Base-by-base conservation (phyloP, 2,888 invertebrate genomes). In the Leucoptera coffeella region DNA sequence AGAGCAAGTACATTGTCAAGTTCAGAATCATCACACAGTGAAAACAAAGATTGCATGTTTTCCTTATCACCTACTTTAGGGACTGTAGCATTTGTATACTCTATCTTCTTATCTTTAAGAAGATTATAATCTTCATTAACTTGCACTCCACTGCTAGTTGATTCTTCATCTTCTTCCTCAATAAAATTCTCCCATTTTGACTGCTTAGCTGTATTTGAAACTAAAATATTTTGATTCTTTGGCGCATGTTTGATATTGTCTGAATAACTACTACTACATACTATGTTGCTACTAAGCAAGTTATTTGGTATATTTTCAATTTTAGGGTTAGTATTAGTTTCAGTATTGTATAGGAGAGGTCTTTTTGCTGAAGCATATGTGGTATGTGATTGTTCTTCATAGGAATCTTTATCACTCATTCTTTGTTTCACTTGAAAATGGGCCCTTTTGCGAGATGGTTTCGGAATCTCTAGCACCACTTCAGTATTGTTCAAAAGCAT, bases 21-120 rank as follows among this genome's bases (percentile, higher is more conserved):
- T 27, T 64, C 54, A 33, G 27, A 34, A 25, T 65, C 60, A 40
- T 59, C 47, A 41, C 45, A 49, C 15, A 52, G 35, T 23, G 50
- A 42, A 40, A 62, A 62, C 27, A 55, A 30, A 12, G n/a, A n/a
- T n/a, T n/a, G n/a, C n/a, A n/a, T n/a, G n/a, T n/a, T n/a, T 20
- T 22, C 17, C 6, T 17, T 17, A n/a, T n/a, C 30, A 30, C 23
- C 15, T 9, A 26, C 21, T 27, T 5, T 20, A 15, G 22, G 4
- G 13, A 13, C 10, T 11, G 3, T 21, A 19, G 29, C 23, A 19
- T 9, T 30, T 28, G n/a, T n/a, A n/a, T n/a, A n/a, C 10, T 13
- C 9, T 21, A 13, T 27, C 15, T 9, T 14, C 15, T 11, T 21
- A 13, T 9, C 12, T 27, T 11, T 11, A 11, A n/a, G 20, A 14